A percentile compares a stretch with the other conserved stretches of the same genome.
These are phyloP conservation scores for Jordanella pulchra DNA, from an alignment of 2,797 vertebrate species.

Conservation along the genomic window DNA sequence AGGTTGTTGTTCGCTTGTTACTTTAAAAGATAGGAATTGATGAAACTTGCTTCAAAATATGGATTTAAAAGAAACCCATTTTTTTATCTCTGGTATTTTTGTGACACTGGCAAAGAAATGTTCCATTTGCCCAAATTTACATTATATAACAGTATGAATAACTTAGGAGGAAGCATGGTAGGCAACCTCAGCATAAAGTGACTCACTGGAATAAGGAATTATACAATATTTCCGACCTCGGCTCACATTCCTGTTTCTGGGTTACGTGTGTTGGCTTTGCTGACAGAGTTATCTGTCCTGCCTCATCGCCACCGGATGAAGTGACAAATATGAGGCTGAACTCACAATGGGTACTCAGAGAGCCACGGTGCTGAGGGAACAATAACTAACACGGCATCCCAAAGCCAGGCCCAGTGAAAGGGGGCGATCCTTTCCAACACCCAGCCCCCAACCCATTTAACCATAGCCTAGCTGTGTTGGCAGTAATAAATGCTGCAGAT, in stretches of 20 bases:
- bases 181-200: constrained; percentile 37
- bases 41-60: constrained; percentile 11
- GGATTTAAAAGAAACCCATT: constrained; percentile 31
- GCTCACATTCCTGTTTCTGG: constrained; percentile 48
- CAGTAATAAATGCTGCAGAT: constrained; percentile 67
- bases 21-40: constrained; percentile 15
- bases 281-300: constrained; percentile 65
- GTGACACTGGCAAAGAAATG: constrained; percentile 27
- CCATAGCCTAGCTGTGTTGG: constrained; percentile 50
- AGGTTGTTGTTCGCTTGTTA: not conserved
- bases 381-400: constrained; percentile 67
- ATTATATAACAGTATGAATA: constrained; percentile 66
- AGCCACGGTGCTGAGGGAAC: constrained; percentile 47
- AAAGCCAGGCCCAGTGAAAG: constrained; percentile 53
- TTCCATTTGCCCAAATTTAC: constrained; percentile 41
- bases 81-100: constrained; percentile 25
- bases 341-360: constrained; percentile 46
- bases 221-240: constrained; percentile 34
- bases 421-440: constrained; percentile 49
- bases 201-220: constrained; percentile 50
- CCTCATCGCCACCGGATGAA: constrained; percentile 62
- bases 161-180: constrained; percentile 33
- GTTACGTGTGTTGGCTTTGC: constrained; percentile 56
- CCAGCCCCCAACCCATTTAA: constrained; percentile 50
- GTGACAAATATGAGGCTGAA: constrained; percentile 65